phyloP scores from a whole-genome alignment of 2,113 vertebrate species.

The Romanogobio albipinnatus region DNA sequence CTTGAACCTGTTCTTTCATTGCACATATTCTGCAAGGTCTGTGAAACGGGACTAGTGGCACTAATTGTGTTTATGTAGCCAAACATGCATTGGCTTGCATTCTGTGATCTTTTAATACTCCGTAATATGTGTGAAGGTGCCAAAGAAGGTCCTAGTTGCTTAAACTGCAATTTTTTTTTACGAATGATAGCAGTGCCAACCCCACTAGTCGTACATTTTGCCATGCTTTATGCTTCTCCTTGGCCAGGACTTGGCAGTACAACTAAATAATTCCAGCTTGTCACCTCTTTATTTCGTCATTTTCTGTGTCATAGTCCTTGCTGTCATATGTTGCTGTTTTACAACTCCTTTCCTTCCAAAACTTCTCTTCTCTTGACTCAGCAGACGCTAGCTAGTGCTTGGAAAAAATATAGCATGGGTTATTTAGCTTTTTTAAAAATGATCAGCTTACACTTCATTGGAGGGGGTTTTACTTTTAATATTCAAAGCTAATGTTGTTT shows the following conservation, averaged over 20 bases:
- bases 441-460: neutral
- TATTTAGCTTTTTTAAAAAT: neutral
- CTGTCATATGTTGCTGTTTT: neutral
- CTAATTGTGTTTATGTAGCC: neutral
- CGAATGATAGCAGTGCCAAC: neutral
- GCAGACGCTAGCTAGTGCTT: neutral
- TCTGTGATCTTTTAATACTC: slow-evolving; percentile 19
- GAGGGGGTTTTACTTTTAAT: slow-evolving; percentile 4
- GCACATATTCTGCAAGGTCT: neutral
- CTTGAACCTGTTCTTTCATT: neutral
- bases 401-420: neutral
- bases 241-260: slow-evolving; percentile 9
- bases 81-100: slow-evolving; percentile 7
- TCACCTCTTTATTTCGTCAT: slow-evolving; percentile 28
- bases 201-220: slow-evolving; percentile 20
- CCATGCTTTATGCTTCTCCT: slow-evolving; percentile 36
- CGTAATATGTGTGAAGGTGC: neutral
- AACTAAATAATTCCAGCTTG: slow-evolving; percentile 20
- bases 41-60: neutral
- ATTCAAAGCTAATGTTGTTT: slow-evolving; percentile 7
- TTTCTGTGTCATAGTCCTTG: slow-evolving; percentile 14
- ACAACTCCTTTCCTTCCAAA: neutral
- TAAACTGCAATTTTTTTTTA: slow-evolving; percentile 33
- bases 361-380: neutral
- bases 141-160: slow-evolving; percentile 13